Base-by-base conservation (phyloP, 2,113 vertebrate genomes). In the Tetraodon nigroviridis region DNA sequence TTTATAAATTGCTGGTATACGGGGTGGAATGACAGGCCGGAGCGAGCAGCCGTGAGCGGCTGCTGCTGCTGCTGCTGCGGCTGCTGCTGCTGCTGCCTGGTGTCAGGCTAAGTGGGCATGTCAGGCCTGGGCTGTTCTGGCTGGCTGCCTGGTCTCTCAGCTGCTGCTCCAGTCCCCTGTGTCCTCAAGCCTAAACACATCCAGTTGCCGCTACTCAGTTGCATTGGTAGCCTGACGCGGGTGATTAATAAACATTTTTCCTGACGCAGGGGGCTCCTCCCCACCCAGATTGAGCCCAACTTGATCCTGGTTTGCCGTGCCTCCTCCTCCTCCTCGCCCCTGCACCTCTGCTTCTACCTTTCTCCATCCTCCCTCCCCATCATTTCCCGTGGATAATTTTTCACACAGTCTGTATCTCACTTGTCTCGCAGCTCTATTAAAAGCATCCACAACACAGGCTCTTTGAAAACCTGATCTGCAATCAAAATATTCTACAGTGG, bases 161-260 rank as follows among this genome's bases (percentile, higher is more conserved):
- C 78, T 82, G 81, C 79, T 85, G 18, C 8, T 69, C 74, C 70
- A 54, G 76, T 87, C 85, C 85, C 84, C 64, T 64, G 81, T 66
- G 85, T 80, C 81, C 82, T 84, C 78, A 60, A 64, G 58, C 79
- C 81, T 83, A 84, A 86, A 87, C 72, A 61, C 77, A 86, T 82
- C 85, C 86, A 84, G 85, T 86, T 81, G 77, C 83, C 83, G 79
- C 75, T 66, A 72, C 79, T 84, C 74, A 80, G 71, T 76, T 79
- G 63, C 75, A 80, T 69, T 55, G 71, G 76, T 58, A 61, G 74
- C 61, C 76, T 64, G 63, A 75, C 79, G 55, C 60, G 73, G 59
- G 65, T 76, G 80, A 81, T 79, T 86, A 88, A 87, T 84, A 72
- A 85, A 84, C 71, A 76, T 53, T 64, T 75, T 55, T 72, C 56